Conservation (phyloP, 2,888 invertebrate genomes). For the Lottia scabra region DNA sequence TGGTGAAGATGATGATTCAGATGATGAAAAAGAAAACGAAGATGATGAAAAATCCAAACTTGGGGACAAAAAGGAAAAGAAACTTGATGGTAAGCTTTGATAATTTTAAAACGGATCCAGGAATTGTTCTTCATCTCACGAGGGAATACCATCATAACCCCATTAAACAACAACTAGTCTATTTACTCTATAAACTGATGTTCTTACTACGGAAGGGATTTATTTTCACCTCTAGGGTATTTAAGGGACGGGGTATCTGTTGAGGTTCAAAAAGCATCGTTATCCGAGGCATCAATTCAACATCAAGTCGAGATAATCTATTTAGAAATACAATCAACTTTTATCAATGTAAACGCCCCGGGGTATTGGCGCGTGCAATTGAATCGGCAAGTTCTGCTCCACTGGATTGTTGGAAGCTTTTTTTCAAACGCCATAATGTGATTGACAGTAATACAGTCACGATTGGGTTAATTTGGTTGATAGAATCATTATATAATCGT, state of each 20-base stretch:
- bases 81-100: background rate
- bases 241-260: background rate
- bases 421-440: background rate
- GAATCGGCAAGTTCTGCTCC: background rate
- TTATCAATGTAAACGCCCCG: background rate
- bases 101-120: background rate
- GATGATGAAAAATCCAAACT: slow-evolving; percentile 7
- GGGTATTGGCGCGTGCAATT: slow-evolving; percentile 7
- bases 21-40: slow-evolving; percentile 34
- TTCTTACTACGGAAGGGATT: background rate
- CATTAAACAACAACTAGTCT: background rate
- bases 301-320: background rate
- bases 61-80: slow-evolving; percentile 1
- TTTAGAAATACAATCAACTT: background rate
- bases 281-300: background rate
- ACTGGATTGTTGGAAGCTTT: background rate
- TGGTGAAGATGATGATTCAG: slow-evolving; percentile 52
- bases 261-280: background rate
- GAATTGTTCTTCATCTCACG: background rate
- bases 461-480: background rate
- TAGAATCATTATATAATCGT: background rate
- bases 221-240: background rate
- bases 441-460: background rate
- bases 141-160: background rate
- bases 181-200: slow-evolving; percentile 3